Evolutionary conservation across 2,113 vertebrate species (phyloP).

Genomic region (Mystacornis crossleyi): DNA sequence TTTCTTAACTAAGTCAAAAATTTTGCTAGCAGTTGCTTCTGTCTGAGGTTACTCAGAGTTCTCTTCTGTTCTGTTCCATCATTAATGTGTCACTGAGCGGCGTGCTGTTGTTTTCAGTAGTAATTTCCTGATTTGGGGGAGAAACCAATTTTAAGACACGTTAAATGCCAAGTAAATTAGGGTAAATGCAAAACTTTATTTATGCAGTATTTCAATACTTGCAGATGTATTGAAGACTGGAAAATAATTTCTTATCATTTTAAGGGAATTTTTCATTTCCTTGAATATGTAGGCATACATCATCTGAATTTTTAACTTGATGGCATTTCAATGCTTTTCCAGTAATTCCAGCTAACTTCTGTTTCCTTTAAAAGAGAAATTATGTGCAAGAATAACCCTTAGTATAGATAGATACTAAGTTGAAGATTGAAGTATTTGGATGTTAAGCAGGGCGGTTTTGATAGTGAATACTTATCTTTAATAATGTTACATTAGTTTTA

Average conservation of each 20-base stretch:
- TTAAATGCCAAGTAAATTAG: neutral
- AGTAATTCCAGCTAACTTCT: neutral
- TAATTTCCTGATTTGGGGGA: neutral
- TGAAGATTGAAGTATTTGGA: neutral
- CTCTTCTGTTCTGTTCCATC: neutral
- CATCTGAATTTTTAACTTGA: neutral
- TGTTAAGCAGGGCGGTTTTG: neutral
- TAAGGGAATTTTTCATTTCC: neutral
- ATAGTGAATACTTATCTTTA: neutral
- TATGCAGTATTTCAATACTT: neutral
- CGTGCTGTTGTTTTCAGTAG: neutral
- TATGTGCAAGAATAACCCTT: neutral
- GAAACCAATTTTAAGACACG: neutral
- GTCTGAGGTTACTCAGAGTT: neutral
- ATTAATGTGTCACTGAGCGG: neutral
- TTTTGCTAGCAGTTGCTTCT: neutral
- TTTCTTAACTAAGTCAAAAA: neutral
- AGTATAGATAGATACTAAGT: neutral
- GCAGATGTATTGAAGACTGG: neutral
- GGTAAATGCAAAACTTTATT: neutral
- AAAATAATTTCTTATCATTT: neutral
- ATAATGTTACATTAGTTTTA: neutral
- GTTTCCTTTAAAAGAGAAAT: neutral
- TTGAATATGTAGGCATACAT: fast-evolving
- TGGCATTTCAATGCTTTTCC: neutral